These are phyloP conservation scores for Aphelinus atriplicis DNA, from an alignment of 1,140 invertebrate genomes.

Conservation along the genomic window DNA sequence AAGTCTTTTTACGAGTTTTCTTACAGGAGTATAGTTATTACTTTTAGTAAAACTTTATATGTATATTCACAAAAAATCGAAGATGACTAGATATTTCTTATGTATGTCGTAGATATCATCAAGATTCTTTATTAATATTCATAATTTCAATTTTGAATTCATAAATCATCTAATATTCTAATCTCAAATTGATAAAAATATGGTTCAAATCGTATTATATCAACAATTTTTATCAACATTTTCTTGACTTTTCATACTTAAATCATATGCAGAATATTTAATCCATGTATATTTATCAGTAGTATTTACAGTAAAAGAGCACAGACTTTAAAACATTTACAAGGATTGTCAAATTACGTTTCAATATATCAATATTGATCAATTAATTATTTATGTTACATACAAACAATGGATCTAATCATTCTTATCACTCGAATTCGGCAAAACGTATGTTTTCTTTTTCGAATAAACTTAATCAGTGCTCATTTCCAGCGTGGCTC, in stretches of 20 bases:
- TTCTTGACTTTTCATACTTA: constrained; percentile 34
- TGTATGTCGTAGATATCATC: constrained; percentile 27
- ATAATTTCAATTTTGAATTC: constrained; percentile 32
- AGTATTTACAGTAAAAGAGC: constrained; percentile 38
- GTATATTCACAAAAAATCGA: constrained; percentile 30
- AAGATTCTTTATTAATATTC: constrained; percentile 30
- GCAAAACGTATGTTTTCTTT: too few relatives aligned
- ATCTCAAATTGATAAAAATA: constrained; percentile 33
- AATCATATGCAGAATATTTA: constrained; percentile 28
- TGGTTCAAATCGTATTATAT: constrained; percentile 26
- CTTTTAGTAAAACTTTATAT: constrained; percentile 22
- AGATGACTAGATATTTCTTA: constrained; percentile 36
- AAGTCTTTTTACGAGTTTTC: constrained; percentile 1
- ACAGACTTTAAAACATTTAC: constrained; percentile 39
- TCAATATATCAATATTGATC: constrained; percentile 23
- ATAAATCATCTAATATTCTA: constrained; percentile 20
- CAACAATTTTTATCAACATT: constrained; percentile 37
- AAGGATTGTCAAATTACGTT: constrained; percentile 40
- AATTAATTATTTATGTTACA: constrained; percentile 31
- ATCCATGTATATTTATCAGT: constrained; percentile 25
- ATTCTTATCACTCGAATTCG: too few relatives aligned
- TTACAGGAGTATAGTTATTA: constrained; percentile 8
- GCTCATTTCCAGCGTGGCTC: too few relatives aligned
- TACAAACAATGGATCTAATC: constrained; percentile 16
- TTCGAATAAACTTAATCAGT: too few relatives aligned